phyloP scores from a whole-genome alignment of 2,113 vertebrate genomes.

The Brachypteracias leptosomus region DNA sequence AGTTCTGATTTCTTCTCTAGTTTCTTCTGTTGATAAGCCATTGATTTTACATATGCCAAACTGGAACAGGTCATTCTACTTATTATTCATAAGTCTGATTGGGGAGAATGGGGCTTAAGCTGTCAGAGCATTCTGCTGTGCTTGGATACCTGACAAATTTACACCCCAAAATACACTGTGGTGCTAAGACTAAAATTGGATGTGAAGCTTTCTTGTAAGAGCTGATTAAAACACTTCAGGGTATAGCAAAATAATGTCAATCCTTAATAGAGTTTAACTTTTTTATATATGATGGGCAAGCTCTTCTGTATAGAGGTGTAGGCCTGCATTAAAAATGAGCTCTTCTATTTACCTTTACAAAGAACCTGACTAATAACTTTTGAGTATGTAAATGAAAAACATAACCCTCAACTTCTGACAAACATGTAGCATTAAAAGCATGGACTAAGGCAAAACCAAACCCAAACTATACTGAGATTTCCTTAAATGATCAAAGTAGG shows the following conservation, averaged over 20 bases:
- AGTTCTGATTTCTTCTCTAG: neutral
- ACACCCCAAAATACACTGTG: conserved; percentile 8
- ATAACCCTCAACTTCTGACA: conserved; percentile 5
- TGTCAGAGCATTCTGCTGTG: conserved; percentile 16
- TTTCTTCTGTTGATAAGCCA: neutral
- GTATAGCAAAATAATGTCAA: neutral
- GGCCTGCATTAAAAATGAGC: conserved; percentile 38
- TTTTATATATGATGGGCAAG: neutral
- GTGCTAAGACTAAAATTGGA: conserved; percentile 41
- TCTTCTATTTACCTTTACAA: conserved; percentile 41
- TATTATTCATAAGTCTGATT: neutral
- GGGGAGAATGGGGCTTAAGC: neutral
- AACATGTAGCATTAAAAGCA: neutral
- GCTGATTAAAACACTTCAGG: neutral
- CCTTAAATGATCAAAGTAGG: neutral
- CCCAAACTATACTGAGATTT: neutral
- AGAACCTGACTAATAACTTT: conserved; percentile 39
- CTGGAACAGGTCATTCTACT: neutral
- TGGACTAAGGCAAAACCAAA: neutral
- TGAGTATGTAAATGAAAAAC: conserved; percentile 51
- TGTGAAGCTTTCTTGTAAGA: neutral
- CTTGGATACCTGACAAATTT: conserved; percentile 43
- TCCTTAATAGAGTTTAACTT: neutral
- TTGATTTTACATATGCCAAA: neutral
- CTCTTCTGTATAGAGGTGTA: neutral